Base-by-base conservation (phyloP, 2,888 invertebrate genomes). In the Sarcophaga subvicina region DNA sequence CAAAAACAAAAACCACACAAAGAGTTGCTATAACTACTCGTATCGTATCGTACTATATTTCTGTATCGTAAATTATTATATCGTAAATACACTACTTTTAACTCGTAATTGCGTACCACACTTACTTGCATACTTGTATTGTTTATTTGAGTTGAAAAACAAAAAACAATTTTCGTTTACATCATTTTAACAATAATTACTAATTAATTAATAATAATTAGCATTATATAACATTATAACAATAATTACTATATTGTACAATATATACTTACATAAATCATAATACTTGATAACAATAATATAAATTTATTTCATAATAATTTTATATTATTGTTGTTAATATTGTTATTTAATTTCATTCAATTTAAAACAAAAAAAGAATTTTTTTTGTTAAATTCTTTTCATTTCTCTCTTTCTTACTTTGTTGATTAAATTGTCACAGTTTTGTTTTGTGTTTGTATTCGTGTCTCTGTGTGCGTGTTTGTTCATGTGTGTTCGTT, bases 21-120 rank as follows among this genome's bases (percentile, higher is more conserved):
- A 81, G 79, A 87, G 84, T 87, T 87, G 87, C 80, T 81, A 87
- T 87, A 79, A 84, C 66, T 81, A 84, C 80, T 84, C 80, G 80
- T 83, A 86, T 63, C 75, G 76, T 83, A 77, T 3, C 54, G 37
- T 37, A 37, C 6, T 6, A 6, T 37, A 80, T 77, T 66, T 77
- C 80, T 77, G 66, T 86, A 69, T 86, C 69, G 83, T 83, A 83
- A 71, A 37, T 37, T 77, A 72, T 60, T 47, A 69, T 78, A 83
- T 71, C 80, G 84, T 80, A 86, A 80, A 64, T 80, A 75, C 84
- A 81, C 78, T 62, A 78, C 75, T 72, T 63, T 80, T 54, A 54
- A 54, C 71, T 80, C 70, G 75, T 85, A 78, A 76, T 77, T 82
- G 73, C 73, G 77, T 78, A 85, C 8, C 70, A 85, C 54, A 54